Evolutionary conservation across 2,797 vertebrate genomes (phyloP), one percentile per base, ranked within the genome.

Genomic region (Xerus rutilus): DNA sequence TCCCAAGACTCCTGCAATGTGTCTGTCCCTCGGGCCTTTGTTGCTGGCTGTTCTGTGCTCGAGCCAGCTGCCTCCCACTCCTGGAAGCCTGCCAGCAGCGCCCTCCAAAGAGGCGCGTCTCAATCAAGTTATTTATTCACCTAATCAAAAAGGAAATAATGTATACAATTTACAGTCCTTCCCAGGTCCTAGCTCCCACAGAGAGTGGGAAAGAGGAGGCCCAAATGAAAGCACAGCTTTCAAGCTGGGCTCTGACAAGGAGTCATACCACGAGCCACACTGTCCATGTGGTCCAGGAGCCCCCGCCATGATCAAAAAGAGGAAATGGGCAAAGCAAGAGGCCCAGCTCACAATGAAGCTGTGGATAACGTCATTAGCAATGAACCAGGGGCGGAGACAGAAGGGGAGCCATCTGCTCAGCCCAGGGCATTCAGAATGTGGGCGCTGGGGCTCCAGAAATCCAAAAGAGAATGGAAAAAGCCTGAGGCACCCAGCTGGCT

Each of bases 111-210:
- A 96, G 89, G 67, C n/a, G 10, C 77, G 1, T 97, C 98, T 98
- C 96, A 97, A 87, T 98, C 86, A 97, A 97, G 87, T 97, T 97
- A 97, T 98, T 98, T 97, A 97, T 97, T 95, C 96, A 97, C 94
- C 90, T 98, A 98, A 98, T 98, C 82, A 98, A 97, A 98, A 98
- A 97, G 32, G 92, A 98, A 97, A 97, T 97, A 98, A 97, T 73
- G 94, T 94, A 97, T 96, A 97, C 83, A 93, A 81, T 97, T 97
- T 96, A 90, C 96, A 76, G 64, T 96, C 97, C 98, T 98, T 98
- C 97, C 97, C 98, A 98, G 93, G 65, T 96, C 97, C 90, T 94
- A 86, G 89, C 69, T 95, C 70, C 62, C 0, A 0, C n/a, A 5
- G 59, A 90, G 94, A 81, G 43, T 86, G 59, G 65, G 84, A 77